Base-by-base conservation (phyloP, 2,888 invertebrate species). In the Phalera bucephala region DNA sequence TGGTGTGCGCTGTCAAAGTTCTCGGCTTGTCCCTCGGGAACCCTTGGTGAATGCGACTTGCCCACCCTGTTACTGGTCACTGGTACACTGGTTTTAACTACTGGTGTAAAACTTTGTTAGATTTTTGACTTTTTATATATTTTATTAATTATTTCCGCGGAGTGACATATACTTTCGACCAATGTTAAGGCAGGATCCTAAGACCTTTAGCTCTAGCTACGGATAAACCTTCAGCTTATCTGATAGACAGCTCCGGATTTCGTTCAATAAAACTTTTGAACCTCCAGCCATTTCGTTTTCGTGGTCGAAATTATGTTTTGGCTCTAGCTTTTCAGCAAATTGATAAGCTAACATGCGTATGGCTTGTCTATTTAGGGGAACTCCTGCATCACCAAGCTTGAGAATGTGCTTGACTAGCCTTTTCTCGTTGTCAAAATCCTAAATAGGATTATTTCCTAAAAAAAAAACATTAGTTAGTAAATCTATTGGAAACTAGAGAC, bases 181-280 rank as follows among this genome's bases (percentile, higher is more conserved):
- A n/a, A n/a, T n/a, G n/a, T n/a, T n/a, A n/a, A n/a, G n/a, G n/a
- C n/a, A n/a, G n/a, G n/a, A n/a, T n/a, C n/a, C 45, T 65, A 31
- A 70, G 41, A 33, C 48, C 46, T 27, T 50, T 31, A 28, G 51
- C 52, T 35, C 63, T 45, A 31, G 50, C 52, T 3, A 58, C 10
- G 13, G 66, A 50, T 28, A 68, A 44, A 19, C 58, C 58, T 55
- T 23, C 14, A 14, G 31, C 31, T 31, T 31, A 13, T 13, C 31
- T 21, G 9, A 31, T 14, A 31, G 22, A 13, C 2, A 23, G 2
- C 9, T 31, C 31, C 4, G 31, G 22, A 22, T 31, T 13, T 31
- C 22, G 22, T 14, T 31, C 14, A 13, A 22, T 22, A 23, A 22
- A 31, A 13, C 31, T 22, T 31, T 31, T 13, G 5, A 22, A 31